Base-by-base conservation (phyloP, 2,888 invertebrate genomes). In the Psococerastis gibbosa region DNA sequence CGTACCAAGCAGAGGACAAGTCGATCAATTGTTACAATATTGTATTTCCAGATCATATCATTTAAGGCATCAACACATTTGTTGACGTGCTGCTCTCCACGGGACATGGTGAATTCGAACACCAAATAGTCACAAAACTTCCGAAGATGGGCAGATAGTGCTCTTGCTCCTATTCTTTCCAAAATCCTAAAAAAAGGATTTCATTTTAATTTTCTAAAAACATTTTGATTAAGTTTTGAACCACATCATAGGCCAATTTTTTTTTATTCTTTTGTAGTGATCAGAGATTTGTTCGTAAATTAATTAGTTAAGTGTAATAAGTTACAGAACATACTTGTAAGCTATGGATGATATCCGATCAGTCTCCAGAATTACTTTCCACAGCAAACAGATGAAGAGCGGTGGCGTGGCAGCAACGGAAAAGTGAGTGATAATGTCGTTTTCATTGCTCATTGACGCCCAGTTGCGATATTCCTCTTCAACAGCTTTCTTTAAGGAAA, bases 21-120 rank as follows among this genome's bases (percentile, higher is more conserved):
- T 49, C 92, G 69, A 62, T 95, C 95, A 49, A 95, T 84, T 31
- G 94, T 88, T 43, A 95, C 83, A 51, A 95, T 85, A 62, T 94
- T 91, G 62, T 88, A 92, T 56, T 92, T 91, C 94, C 95, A 95
- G 49, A 95, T 89, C 74, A 95, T 85, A 56, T 89, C 87, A 60
- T 88, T 92, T 52, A 95, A 81, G 0, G 91, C 88, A 56, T 94
- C 94, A 2, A 92, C 87, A 56, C 87, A 87, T 65, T 91, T 91
- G 61, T 85, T 85, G 41, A 92, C 87, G 56, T 87, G 84, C 48
- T 82, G 80, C 35, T 43, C 85, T 18, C 83, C 87, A 13, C 82
- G 80, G 1, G 83, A 81, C 54, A 82, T 87, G 1, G 83, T 82
- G 56, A 94, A 89, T 61, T 95, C 94, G 57, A 80, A 84, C 6